Base-by-base conservation (phyloP, 1,140 invertebrate genomes). In the Caerostris darwini region DNA sequence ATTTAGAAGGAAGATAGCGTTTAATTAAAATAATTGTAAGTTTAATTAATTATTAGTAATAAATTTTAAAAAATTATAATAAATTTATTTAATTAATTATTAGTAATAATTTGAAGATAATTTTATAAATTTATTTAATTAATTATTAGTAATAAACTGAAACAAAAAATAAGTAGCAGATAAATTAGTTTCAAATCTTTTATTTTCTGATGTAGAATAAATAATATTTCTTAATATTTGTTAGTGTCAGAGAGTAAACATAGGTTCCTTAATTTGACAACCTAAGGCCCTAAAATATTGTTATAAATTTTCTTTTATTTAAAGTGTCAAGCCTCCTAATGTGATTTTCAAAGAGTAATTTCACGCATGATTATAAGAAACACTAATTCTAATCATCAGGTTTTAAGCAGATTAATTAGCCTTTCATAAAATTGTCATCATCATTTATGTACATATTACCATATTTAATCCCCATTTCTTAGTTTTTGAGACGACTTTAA, bases 401-500 rank as follows among this genome's bases (percentile, higher is more conserved):
- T 64, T 50, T 77, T 77, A 77, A 77, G 71, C 7, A 77, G 71
- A 77, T 77, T 77, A 77, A 77, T 77, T 14, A 77, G 8, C 2
- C 71, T 12, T 77, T 50, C 53, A 50, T 77, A 77, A 77, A 77
- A 12, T 53, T 77, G 71, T 77, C 71, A 77, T 77, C 19, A 53
- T 14, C 71, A 77, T 77, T 77, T 12, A 10, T 50, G 34, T 77
- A 50, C 53, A 77, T 77, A 50, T 53, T 10, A 77, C 8, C 8
- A 8, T 4, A 3, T 64, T 14, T 77, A 77, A 77, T 77, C 71
- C 71, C 14, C 34, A 34, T 34, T 53, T 77, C 50, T 77, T 53
- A 77, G 50, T 53, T 77, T 77, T 77, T 77, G 53, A 77, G 71
- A 77, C 34, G 71, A 77, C 10, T 77, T 77, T 77, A 77, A 77